Conservation (phyloP, 2,888 invertebrate genomes). For the Nephrocerus scutellatus region DNA sequence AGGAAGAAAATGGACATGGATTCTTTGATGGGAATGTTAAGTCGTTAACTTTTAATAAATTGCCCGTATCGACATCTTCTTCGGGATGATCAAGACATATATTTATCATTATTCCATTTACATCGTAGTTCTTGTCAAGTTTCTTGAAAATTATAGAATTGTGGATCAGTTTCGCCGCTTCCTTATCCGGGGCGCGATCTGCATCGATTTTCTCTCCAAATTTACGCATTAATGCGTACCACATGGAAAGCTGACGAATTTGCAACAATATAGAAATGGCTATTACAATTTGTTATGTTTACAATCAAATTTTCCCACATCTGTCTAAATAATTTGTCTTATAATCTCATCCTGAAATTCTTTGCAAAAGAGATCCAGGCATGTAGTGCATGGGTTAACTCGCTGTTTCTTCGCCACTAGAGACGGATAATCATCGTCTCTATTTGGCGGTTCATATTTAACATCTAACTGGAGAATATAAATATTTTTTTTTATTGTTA, state of each 20-base stretch:
- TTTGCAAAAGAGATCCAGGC: constrained; percentile 65
- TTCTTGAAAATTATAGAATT: constrained; percentile 54
- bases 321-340: constrained; percentile 51
- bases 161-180: constrained; percentile 71
- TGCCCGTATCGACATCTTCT: constrained; percentile 55
- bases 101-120: constrained; percentile 49
- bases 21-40: constrained; percentile 34
- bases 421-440: too few relatives aligned
- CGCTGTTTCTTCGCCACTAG: constrained; percentile 50
- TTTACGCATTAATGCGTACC: constrained; percentile 52
- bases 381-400: constrained; percentile 57
- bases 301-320: constrained; percentile 55
- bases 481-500: too few relatives aligned
- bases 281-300: constrained; percentile 58
- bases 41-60: constrained; percentile 37
- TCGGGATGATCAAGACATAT: constrained; percentile 48
- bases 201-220: constrained; percentile 50
- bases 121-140: constrained; percentile 53
- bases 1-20: constrained; percentile 51
- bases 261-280: constrained; percentile 60
- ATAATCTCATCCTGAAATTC: constrained; percentile 51
- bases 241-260: constrained; percentile 61
- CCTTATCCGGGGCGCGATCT: constrained; percentile 53
- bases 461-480: too few relatives aligned
- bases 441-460: too few relatives aligned